These are phyloP conservation scores for Meandrusa payeni DNA, from an alignment of 2,888 invertebrate genomes.

Conservation along the genomic window DNA sequence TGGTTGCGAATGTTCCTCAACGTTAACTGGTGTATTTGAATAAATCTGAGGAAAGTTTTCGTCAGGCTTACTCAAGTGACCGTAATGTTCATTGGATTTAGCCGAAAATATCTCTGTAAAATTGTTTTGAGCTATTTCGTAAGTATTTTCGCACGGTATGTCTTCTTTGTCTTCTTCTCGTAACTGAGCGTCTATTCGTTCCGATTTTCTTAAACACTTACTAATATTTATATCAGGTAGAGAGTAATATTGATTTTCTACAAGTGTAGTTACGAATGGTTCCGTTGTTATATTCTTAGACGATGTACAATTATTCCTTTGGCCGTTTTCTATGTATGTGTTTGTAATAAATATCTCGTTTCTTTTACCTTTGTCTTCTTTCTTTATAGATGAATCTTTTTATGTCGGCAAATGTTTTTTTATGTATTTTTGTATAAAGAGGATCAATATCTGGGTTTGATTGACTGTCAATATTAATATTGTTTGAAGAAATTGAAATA, in stretches of 20 bases:
- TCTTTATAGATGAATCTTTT: conserved; percentile 57
- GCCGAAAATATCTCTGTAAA: conserved; percentile 62
- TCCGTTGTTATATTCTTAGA: conserved; percentile 73
- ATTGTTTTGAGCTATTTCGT: conserved; percentile 69
- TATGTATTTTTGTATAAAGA: conserved; percentile 69
- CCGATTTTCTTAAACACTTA: conserved; percentile 85
- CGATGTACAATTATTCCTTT: conserved; percentile 62
- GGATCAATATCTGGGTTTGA: conserved; percentile 57
- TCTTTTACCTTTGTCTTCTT: conserved; percentile 50
- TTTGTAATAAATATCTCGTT: conserved; percentile 65
- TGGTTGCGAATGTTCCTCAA: conserved; percentile 56
- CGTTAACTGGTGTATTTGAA: conserved; percentile 43
- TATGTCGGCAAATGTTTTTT: conserved; percentile 79
- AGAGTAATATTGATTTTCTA: conserved; percentile 86
- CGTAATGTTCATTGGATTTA: conserved; percentile 60
- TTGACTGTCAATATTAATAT: conserved; percentile 44
- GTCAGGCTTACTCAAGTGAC: conserved; percentile 62
- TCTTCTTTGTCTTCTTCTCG: conserved; percentile 76
- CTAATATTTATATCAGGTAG: conserved; percentile 86
- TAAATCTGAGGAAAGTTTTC: conserved; percentile 37
- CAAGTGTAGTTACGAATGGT: conserved; percentile 74
- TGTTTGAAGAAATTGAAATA: conserved; percentile 48
- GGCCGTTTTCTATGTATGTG: conserved; percentile 64
- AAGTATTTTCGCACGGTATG: conserved; percentile 64
- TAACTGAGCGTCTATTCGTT: conserved; percentile 86